Base-by-base conservation (phyloP, 2,888 invertebrate species). In the Leptarthrus brevirostris region DNA sequence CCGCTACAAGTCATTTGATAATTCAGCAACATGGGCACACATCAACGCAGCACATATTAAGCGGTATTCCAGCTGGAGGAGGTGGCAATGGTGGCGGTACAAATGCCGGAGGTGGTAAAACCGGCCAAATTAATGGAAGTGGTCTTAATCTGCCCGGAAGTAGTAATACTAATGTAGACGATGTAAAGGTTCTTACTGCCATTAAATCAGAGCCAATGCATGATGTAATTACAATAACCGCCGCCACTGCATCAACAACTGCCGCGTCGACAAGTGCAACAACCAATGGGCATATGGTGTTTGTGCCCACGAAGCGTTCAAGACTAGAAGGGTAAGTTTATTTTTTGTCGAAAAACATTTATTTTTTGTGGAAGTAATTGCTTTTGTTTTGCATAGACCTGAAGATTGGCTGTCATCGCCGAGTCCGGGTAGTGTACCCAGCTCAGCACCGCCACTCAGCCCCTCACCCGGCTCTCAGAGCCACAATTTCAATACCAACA, bases 371-470 rank as follows among this genome's bases (percentile, higher is more conserved):
- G 10, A 3, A 40, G 3, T 40, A 12, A 40, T 3, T 40, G 40
- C 1, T 10, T 14, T 34, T 8, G 30, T 16, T 40, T 44, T 54
- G 76, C 76, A 1, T 69, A 85, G 85, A 36, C 79, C 82, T 34
- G 85, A 90, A 80, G 91, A 91, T 80, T 91, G 91, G 90, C 84
- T 90, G 77, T 87, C 89, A 73, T 88, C 90, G 20, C 88, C 88
- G 75, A 89, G 89, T 82, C 89, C 90, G 79, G 86, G 87, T 79
- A 82, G 86, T 80, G 83, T 86, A 82, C 82, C 87, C 80, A 82
- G 89, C 86, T 86, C 86, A 86, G 87, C 83, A 86, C 85, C 91
- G 85, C 82, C 90, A 84, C 79, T 92, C 86, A 90, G 91, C n/a
- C 90, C 90, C 12, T 90, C 90, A 12, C 90, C 91, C 72, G 88